Evolutionary conservation across 2,113 vertebrate species (phyloP).

Genomic region (Trachemys scripta): DNA sequence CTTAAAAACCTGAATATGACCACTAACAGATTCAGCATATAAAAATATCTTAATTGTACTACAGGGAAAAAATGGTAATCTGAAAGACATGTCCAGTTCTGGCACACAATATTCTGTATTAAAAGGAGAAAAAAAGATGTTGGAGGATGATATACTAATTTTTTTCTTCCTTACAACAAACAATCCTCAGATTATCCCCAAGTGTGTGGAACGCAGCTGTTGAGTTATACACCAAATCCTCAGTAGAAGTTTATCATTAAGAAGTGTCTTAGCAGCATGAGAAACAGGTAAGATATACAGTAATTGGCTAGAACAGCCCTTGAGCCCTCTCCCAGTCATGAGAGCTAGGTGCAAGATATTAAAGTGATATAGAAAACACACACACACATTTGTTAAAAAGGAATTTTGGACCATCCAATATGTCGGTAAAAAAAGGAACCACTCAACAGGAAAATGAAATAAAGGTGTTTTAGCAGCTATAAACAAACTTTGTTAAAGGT

Average conservation of each 20-base stretch:
- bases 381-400: background rate
- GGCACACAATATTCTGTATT: background rate
- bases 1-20: background rate
- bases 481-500: background rate
- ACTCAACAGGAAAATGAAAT: accelerated
- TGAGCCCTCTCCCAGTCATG: background rate
- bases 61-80: background rate
- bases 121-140: background rate
- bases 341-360: background rate
- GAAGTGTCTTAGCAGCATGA: background rate
- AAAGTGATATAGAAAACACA: background rate
- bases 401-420: background rate
- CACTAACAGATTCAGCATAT: background rate
- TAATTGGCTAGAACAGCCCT: background rate
- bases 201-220: background rate
- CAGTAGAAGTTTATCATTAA: background rate
- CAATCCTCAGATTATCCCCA: background rate
- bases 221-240: background rate
- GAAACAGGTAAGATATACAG: background rate
- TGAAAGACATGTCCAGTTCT: background rate
- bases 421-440: background rate
- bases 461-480: background rate
- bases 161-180: background rate
- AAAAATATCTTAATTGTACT: background rate
- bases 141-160: background rate